Percentiles rank a stretch among this genome's conserved stretches.
Conservation (phyloP, 2,113 vertebrate species). For the Datnioides undecimradiatus region DNA sequence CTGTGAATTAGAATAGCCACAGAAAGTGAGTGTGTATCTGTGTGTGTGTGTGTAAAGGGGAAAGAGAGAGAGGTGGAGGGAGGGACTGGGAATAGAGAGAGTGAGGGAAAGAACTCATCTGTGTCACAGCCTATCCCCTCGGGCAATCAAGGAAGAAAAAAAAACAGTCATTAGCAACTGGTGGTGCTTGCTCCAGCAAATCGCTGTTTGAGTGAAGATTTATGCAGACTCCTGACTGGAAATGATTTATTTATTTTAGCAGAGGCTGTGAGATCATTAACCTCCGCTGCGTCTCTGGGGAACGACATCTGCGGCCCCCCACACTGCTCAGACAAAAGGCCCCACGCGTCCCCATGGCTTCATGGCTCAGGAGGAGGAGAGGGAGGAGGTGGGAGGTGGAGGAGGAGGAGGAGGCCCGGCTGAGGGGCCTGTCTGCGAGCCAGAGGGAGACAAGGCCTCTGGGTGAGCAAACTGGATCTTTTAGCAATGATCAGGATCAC, state of each 20-base stretch:
- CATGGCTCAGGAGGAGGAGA: conserved; percentile 51
- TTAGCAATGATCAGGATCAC: conserved; percentile 65
- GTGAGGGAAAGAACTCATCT: conserved; percentile 77
- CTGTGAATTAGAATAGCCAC: conserved; percentile 82
- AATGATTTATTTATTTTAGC: conserved; percentile 81
- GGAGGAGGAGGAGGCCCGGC: conserved; percentile 34
- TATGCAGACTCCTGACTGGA: conserved; percentile 82
- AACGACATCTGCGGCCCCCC: conserved; percentile 81
- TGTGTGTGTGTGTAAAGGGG: conserved; percentile 26
- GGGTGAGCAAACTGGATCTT: conserved; percentile 41
- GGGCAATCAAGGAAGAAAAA: conserved; percentile 77
- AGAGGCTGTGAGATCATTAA: conserved; percentile 85
- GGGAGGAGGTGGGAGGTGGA: background rate
- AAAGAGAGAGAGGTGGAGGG: conserved; percentile 3
- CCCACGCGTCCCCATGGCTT: conserved; percentile 68
- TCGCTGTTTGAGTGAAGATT: conserved; percentile 83
- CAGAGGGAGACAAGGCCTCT: conserved; percentile 39
- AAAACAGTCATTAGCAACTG: conserved; percentile 84
- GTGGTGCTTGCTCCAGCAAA: conserved; percentile 83
- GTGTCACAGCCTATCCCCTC: conserved; percentile 71
- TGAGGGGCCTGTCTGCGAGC: conserved; percentile 44
- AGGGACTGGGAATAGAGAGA: conserved; percentile 41
- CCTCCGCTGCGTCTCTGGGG: conserved; percentile 81
- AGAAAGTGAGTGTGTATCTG: conserved; percentile 47
- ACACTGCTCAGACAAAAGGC: conserved; percentile 79